A percentile compares a stretch with the other conserved stretches of the same genome.
These are phyloP conservation scores for Semicossyphus pulcher DNA, from an alignment of 2,113 vertebrate genomes.

Conservation along the genomic window DNA sequence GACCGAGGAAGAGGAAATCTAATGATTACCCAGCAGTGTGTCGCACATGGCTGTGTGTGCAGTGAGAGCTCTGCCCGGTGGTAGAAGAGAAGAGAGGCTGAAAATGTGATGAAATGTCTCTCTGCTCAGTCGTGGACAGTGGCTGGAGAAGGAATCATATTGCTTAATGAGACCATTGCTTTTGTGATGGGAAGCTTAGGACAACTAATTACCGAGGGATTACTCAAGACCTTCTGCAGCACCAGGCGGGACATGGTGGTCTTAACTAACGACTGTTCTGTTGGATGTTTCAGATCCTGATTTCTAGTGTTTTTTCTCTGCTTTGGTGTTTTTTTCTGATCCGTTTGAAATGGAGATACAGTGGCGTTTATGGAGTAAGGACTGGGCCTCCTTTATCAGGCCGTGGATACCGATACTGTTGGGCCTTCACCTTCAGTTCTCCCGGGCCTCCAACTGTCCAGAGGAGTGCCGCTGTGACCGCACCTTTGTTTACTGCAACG, in stretches of 20 bases:
- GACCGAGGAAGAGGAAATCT: conserved; percentile 24
- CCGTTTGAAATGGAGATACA: conserved; percentile 89
- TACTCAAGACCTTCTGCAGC: conserved; percentile 66
- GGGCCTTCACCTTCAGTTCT: conserved; percentile 90
- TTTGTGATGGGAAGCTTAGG: conserved; percentile 68
- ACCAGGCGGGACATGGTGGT: conserved; percentile 35
- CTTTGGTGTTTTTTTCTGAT: conserved; percentile 56
- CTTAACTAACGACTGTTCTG: conserved; percentile 46
- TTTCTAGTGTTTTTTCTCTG: conserved; percentile 43
- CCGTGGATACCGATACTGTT: conserved; percentile 90
- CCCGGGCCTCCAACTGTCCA: conserved; percentile 88
- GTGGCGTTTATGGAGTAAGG: conserved; percentile 87
- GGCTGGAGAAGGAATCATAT: conserved; percentile 78
- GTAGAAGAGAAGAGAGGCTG: conserved; percentile 31
- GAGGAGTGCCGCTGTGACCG: conserved; percentile 95
- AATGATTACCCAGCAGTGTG: conserved; percentile 50
- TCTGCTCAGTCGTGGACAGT: conserved; percentile 78
- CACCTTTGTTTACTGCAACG: conserved; percentile 97
- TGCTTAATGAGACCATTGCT: conserved; percentile 79
- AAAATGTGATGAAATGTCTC: conserved; percentile 73
- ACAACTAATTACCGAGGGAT: conserved; percentile 79
- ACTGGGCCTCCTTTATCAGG: conserved; percentile 85
- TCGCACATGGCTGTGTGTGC: conserved; percentile 27
- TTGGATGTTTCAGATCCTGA: conserved; percentile 24
- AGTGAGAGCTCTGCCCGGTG: conserved; percentile 52